These are phyloP conservation scores for Alethe castanea DNA, from an alignment of 2,113 vertebrate genomes.

Conservation along the genomic window DNA sequence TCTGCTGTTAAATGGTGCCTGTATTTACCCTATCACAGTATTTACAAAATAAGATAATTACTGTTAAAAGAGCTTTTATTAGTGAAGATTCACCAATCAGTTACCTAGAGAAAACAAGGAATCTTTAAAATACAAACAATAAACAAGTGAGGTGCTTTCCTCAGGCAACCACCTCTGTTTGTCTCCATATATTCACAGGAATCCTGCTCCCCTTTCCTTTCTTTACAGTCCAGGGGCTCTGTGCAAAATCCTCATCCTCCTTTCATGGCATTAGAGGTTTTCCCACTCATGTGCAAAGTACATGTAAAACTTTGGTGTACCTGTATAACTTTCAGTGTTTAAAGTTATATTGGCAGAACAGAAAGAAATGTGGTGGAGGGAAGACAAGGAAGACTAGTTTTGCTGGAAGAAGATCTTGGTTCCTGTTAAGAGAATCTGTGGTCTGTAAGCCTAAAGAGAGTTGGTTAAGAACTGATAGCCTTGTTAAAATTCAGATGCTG, in stretches of 20 bases:
- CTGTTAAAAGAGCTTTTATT: not conserved
- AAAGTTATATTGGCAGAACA: not conserved
- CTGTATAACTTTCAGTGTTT: not conserved
- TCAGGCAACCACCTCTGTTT: not conserved
- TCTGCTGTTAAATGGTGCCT: not conserved
- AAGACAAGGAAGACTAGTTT: not conserved
- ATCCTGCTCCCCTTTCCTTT: not conserved
- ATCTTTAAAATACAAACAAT: not conserved
- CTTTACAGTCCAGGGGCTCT: not conserved
- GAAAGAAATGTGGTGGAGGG: not conserved
- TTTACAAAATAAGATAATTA: not conserved
- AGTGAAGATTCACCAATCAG: not conserved
- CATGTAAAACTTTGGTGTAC: not conserved
- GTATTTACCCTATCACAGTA: not conserved
- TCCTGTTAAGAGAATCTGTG: not conserved
- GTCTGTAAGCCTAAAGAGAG: not conserved
- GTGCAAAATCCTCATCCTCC: not conserved
- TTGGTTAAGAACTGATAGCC: not conserved
- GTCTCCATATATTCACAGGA: not conserved
- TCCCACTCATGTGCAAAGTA: not conserved
- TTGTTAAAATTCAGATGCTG: not conserved
- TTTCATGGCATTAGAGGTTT: not conserved
- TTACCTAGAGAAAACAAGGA: not conserved
- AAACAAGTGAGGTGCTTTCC: not conserved
- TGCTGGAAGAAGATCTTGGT: not conserved